These are phyloP conservation scores for Pseudochirops cupreus DNA, from an alignment of 2,797 vertebrate genomes.

Conservation along the genomic window DNA sequence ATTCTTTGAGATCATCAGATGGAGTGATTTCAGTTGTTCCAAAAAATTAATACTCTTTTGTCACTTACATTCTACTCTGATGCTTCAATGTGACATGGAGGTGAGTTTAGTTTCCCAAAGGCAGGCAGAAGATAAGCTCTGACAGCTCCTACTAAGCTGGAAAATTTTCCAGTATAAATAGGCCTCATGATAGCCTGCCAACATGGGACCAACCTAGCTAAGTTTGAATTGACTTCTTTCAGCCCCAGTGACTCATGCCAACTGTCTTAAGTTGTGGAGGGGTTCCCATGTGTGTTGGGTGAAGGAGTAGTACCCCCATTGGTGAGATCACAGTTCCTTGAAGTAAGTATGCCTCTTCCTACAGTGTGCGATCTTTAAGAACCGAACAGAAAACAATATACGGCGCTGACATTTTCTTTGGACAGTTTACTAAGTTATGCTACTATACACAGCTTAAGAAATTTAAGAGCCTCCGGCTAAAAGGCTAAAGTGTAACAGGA, in stretches of 20 bases:
- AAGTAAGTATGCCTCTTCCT: constrained; percentile 15
- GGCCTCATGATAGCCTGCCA: neutral
- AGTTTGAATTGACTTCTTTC: neutral
- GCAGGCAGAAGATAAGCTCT: neutral
- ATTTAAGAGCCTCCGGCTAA: constrained; percentile 88
- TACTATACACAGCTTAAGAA: constrained; percentile 85
- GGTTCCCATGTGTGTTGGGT: neutral
- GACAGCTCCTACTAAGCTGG: neutral
- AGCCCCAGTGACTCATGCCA: neutral
- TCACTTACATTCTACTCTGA: neutral
- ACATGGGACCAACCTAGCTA: neutral
- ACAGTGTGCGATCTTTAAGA: constrained; percentile 2
- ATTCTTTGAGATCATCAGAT: constrained; percentile 5
- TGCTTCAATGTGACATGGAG: neutral
- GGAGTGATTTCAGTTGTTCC: neutral
- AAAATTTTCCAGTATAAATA: neutral
- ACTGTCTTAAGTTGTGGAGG: neutral
- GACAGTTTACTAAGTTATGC: constrained; percentile 87
- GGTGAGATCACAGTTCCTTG: neutral
- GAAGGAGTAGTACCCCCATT: neutral
- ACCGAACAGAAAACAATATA: constrained; percentile 70
- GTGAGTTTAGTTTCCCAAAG: neutral
- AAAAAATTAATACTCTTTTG: neutral
- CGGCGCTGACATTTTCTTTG: constrained; percentile 86
- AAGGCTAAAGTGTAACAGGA: constrained; percentile 86